Evolutionary conservation across 2,888 invertebrate genomes (phyloP).

Genomic region (Aphrophora alni): DNA sequence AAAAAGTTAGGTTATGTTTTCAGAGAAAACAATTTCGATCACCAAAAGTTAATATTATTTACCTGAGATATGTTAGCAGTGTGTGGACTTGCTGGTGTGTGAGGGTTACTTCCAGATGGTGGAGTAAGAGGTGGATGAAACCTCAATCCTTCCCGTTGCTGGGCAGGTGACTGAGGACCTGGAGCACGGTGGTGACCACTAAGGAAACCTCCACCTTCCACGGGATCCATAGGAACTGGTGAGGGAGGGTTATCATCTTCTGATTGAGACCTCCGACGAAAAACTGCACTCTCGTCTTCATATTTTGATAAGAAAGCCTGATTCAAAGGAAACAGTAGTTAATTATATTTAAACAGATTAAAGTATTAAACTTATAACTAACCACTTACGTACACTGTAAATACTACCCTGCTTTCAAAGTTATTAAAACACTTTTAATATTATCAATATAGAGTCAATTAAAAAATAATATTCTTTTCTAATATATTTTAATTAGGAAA

Average conservation of each 20-base stretch:
- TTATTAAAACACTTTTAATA: no score
- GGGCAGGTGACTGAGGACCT: slow-evolving; percentile 69
- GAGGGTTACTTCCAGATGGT: slow-evolving; percentile 79
- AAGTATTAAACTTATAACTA: background rate
- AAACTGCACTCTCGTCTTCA: slow-evolving; percentile 88
- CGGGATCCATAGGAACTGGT: slow-evolving; percentile 80
- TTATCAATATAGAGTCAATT: no score
- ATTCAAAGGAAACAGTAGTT: no score
- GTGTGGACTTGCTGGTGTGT: slow-evolving; percentile 85
- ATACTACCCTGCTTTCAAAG: no score
- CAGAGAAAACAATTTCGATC: no score
- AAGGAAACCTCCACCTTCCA: slow-evolving; percentile 55
- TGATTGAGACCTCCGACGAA: slow-evolving; percentile 80
- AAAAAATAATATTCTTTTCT: no score
- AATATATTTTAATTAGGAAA: no score
- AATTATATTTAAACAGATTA: background rate
- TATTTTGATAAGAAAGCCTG: slow-evolving; percentile 90
- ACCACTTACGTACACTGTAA: background rate
- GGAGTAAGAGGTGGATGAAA: slow-evolving; percentile 89
- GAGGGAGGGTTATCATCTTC: slow-evolving; percentile 98
- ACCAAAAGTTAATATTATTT: background rate
- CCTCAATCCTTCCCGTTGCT: slow-evolving; percentile 69
- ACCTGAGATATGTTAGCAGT: slow-evolving; percentile 62
- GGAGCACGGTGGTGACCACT: slow-evolving; percentile 62
- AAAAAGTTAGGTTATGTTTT: no score